Percentiles rank a stretch among this genome's conserved stretches.
Conservation (phyloP, 1,140 invertebrate genomes). For the Drosophila leontia region DNA sequence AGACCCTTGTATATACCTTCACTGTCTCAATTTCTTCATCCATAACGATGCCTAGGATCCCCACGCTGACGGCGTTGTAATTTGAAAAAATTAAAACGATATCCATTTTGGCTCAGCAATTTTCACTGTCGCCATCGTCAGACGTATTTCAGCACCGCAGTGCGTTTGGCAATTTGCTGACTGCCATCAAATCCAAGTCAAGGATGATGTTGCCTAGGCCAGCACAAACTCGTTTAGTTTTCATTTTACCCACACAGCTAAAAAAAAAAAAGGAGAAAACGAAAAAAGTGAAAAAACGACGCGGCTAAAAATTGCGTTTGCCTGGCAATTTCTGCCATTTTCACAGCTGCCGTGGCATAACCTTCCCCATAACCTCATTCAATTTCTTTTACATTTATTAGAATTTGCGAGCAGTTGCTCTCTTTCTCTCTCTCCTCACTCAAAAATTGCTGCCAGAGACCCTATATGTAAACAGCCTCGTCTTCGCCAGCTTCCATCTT, state of each 20-base stretch:
- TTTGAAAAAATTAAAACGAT: conserved; percentile 80
- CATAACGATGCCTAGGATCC: conserved; percentile 19
- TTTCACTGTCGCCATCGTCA: conserved; percentile 56
- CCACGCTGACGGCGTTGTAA: conserved; percentile 31
- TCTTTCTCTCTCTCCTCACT: conserved; percentile 22
- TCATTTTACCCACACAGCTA: conserved; percentile 62
- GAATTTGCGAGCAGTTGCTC: conserved; percentile 68
- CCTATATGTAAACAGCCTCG: conserved; percentile 52
- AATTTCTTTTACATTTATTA: conserved; percentile 83
- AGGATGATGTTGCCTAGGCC: conserved; percentile 60
- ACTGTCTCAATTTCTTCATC: background rate
- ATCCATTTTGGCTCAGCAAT: conserved; percentile 80
- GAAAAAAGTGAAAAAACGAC: conserved; percentile 11
- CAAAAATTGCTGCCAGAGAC: conserved; percentile 36
- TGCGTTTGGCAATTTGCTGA: conserved; percentile 79
- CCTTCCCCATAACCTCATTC: conserved; percentile 72
- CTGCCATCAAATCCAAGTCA: conserved; percentile 57
- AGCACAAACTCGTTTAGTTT: conserved; percentile 80
- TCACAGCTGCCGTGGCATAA: conserved; percentile 77
- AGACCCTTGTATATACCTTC: no score
- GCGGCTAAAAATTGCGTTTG: conserved; percentile 71
- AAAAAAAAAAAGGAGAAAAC: background rate
- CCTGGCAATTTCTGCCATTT: conserved; percentile 73
- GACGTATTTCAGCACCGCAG: conserved; percentile 50
- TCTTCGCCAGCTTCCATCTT: conserved; percentile 4